Conservation (phyloP, 2,888 invertebrate species). For the Halocaridina rubra region DNA sequence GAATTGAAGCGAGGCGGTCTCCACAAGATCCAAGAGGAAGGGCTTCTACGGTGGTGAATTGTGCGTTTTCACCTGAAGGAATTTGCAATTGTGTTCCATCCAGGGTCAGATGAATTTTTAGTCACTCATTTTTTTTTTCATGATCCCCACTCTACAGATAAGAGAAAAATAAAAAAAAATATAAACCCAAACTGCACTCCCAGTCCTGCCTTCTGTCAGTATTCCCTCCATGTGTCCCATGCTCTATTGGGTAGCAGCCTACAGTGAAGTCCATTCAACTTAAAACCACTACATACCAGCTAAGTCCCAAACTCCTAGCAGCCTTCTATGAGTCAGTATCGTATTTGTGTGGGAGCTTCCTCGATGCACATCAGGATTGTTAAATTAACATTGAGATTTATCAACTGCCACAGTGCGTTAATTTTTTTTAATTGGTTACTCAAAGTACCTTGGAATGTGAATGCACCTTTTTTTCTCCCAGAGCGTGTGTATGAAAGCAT, state of each 20-base stretch:
- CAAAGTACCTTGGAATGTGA: no score
- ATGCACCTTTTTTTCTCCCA: no score
- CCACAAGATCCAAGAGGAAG: neutral
- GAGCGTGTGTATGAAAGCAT: no score
- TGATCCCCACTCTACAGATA: constrained; percentile 47
- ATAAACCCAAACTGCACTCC: constrained; percentile 19
- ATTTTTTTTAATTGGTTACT: no score
- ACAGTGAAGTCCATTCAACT: neutral
- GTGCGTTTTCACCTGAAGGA: neutral
- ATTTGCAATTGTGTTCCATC: constrained; percentile 6
- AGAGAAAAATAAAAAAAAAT: no score
- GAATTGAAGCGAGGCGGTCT: neutral
- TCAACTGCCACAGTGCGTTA: neutral
- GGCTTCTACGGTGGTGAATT: neutral
- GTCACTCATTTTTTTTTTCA: constrained; percentile 51
- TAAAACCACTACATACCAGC: neutral
- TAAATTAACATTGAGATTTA: neutral
- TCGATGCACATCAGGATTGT: neutral
- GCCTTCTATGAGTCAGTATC: neutral
- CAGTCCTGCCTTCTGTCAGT: constrained; percentile 21
- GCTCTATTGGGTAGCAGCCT: constrained; percentile 25
- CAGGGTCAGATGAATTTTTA: constrained; percentile 49
- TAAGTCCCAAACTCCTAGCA: neutral
- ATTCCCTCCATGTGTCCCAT: constrained; percentile 13
- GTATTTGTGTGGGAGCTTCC: neutral